A percentile compares a stretch with the other conserved stretches of the same genome.
Evolutionary conservation across 2,888 invertebrate genomes (phyloP).

Genomic region (Athrips mouffetella): DNA sequence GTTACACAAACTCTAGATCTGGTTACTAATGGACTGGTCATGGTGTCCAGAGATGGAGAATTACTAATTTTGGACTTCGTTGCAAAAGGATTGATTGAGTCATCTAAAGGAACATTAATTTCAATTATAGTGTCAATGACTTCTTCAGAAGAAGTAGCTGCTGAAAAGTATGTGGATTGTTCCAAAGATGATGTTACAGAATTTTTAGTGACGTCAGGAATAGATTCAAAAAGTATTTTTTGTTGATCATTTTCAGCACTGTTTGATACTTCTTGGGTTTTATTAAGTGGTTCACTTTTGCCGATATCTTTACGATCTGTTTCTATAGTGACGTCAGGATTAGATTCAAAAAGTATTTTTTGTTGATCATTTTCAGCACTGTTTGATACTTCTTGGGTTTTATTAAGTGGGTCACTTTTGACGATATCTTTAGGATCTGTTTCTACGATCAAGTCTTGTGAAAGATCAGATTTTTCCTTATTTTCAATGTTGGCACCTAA

Average conservation of each 20-base stretch:
- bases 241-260: slow-evolving; percentile 4
- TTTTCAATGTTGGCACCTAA: too few species aligned
- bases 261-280: too few species aligned
- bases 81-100: slow-evolving; percentile 55
- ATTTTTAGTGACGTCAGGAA: slow-evolving; percentile 21
- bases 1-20: slow-evolving; percentile 50
- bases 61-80: slow-evolving; percentile 50
- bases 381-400: too few species aligned
- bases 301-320: too few species aligned
- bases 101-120: slow-evolving; percentile 63
- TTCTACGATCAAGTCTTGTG: too few species aligned
- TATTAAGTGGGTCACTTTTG: too few species aligned
- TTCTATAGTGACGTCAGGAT: not conserved
- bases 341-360: not conserved
- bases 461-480: too few species aligned
- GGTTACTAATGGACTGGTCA: slow-evolving; percentile 52
- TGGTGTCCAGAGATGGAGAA: slow-evolving; percentile 44
- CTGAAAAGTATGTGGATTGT: slow-evolving; percentile 46
- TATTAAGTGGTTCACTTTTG: too few species aligned
- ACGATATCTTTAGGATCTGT: too few species aligned
- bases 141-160: slow-evolving; percentile 41
- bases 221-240: not conserved
- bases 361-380: not conserved
- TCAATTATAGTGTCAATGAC: slow-evolving; percentile 46
- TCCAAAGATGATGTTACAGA: slow-evolving; percentile 43